These are phyloP conservation scores for Sardina pilchardus DNA, from an alignment of 2,113 vertebrate genomes.

Conservation along the genomic window DNA sequence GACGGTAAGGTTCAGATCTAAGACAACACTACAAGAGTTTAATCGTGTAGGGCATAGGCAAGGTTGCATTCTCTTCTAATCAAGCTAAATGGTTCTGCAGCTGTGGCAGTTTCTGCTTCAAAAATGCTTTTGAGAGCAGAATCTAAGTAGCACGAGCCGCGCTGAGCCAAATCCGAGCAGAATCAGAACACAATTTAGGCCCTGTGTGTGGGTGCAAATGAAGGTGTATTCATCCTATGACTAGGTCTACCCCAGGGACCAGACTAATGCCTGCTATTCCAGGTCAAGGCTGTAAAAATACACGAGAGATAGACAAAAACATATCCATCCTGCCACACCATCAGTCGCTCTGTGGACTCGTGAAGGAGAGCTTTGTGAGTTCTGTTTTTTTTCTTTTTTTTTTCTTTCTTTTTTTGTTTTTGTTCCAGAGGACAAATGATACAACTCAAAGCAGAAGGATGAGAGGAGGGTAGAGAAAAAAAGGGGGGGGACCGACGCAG, in stretches of 20 bases:
- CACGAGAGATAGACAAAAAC: neutral
- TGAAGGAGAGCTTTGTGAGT: neutral
- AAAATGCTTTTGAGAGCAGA: neutral
- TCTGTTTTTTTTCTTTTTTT: neutral
- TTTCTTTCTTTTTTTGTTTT: slow-evolving; percentile 20
- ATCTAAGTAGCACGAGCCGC: neutral
- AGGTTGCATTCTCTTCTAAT: neutral
- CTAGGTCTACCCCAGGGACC: neutral
- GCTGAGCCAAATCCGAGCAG: neutral
- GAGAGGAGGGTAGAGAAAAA: neutral
- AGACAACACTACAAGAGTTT: neutral
- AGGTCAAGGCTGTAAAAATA: slow-evolving; percentile 5
- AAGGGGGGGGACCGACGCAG: neutral
- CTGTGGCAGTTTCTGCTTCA: neutral
- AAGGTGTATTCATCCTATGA: neutral
- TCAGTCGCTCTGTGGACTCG: neutral
- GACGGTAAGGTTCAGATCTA: neutral
- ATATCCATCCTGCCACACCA: neutral
- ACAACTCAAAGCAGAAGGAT: slow-evolving; percentile 4
- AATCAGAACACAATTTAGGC: neutral
- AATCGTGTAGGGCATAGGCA: neutral
- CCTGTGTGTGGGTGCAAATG: neutral
- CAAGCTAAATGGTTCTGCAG: neutral
- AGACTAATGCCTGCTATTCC: slow-evolving; percentile 5
- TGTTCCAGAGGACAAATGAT: slow-evolving; percentile 5